These are phyloP conservation scores for Porites lobata DNA, from an alignment of 92 coral and sea anemone species.

Conservation along the genomic window DNA sequence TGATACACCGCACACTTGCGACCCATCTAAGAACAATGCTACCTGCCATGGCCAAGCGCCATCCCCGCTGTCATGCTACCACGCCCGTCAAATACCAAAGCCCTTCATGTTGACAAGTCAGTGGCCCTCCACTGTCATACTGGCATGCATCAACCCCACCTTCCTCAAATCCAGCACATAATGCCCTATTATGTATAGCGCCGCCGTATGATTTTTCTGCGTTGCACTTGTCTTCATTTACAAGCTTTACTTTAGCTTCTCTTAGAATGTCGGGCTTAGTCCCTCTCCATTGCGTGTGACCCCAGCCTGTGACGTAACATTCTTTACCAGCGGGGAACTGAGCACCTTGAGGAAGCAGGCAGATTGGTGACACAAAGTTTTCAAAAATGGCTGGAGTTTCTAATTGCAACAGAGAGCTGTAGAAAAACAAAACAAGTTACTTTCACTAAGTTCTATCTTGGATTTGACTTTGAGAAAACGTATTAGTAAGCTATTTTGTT, in stretches of 20 bases:
- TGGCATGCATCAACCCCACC: slow-evolving; percentile 96
- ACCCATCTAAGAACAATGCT: slow-evolving; percentile 64
- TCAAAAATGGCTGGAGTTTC: slow-evolving; percentile 71
- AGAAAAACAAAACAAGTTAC: too few species aligned
- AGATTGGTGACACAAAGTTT: slow-evolving; percentile 84
- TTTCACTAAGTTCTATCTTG: too few species aligned
- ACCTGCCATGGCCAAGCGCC: slow-evolving; percentile 86
- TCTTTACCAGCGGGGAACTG: slow-evolving; percentile 77
- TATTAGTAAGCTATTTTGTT: too few species aligned
- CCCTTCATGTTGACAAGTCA: slow-evolving; percentile 85
- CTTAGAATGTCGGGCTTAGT: slow-evolving; percentile 78
- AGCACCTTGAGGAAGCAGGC: slow-evolving; percentile 76
- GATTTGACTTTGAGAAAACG: too few species aligned
- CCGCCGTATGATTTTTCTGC: slow-evolving; percentile 70
- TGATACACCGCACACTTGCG: slow-evolving; percentile 81
- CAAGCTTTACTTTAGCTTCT: slow-evolving; percentile 82
- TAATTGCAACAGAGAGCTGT: slow-evolving; percentile 53
- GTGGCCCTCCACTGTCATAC: slow-evolving; percentile 93
- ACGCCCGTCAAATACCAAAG: slow-evolving; percentile 93
- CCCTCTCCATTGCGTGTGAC: slow-evolving; percentile 80
- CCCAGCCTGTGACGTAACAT: slow-evolving; percentile 93
- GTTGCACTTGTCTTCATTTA: slow-evolving; percentile 79
- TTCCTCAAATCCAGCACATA: slow-evolving; percentile 90
- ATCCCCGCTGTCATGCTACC: slow-evolving; percentile 52
- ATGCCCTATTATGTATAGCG: slow-evolving; percentile 69